Percentiles rank a stretch among this genome's conserved stretches.
Evolutionary conservation across 2,888 invertebrate genomes (phyloP).

Genomic region (Rhamphomyia laevipes): DNA sequence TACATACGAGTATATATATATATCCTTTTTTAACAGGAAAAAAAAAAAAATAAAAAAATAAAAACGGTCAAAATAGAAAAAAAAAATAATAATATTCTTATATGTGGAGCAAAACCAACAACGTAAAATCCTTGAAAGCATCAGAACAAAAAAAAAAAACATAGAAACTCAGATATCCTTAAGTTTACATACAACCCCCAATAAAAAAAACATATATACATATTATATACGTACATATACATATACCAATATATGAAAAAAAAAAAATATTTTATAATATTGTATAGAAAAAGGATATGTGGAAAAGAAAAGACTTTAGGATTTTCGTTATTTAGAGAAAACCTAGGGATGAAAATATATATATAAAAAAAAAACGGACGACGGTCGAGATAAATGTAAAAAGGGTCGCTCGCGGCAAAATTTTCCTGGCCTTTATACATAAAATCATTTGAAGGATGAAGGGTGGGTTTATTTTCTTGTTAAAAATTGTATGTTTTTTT

Average conservation of each 20-base stretch:
- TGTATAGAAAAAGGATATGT: not conserved
- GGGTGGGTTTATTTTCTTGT: too few species aligned
- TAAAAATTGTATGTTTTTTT: too few species aligned
- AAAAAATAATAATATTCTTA: not conserved
- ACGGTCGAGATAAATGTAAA: conserved; percentile 20
- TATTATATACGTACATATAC: not conserved
- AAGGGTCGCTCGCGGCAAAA: conserved; percentile 23
- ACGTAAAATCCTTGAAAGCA: conserved; percentile 1
- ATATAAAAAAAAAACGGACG: not conserved
- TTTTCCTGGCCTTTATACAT: conserved; percentile 1
- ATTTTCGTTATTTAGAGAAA: not conserved
- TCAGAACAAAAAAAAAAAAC: not conserved
- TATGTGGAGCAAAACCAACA: not conserved
- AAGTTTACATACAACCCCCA: not conserved
- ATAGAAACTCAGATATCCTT: not conserved
- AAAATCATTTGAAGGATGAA: not conserved
- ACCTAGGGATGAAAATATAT: not conserved
- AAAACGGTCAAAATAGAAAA: not conserved
- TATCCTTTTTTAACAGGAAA: conserved; percentile 1
- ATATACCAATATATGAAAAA: not conserved
- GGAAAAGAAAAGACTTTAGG: not conserved
- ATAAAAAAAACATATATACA: not conserved
- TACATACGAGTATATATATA: conserved; percentile 4
- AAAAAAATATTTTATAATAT: not conserved
- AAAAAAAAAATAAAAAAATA: too few species aligned